Evolutionary conservation across 35 echinoderm and acorn worm species (phyloP).

Genomic region (Ophiothrix spiculata): DNA sequence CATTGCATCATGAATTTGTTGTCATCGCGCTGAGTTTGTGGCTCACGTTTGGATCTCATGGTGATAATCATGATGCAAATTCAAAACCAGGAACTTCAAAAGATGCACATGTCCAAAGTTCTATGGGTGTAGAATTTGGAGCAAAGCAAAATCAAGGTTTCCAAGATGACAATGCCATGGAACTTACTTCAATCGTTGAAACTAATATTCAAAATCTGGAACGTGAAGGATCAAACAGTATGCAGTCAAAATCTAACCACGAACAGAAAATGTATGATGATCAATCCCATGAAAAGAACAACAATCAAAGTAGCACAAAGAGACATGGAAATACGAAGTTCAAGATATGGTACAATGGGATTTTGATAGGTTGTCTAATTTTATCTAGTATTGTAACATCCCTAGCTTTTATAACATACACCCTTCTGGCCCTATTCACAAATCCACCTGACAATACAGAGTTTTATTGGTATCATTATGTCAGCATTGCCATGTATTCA

Average conservation of each 20-base stretch:
- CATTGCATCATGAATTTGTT: background rate
- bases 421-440: background rate
- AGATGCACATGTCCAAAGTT: too few species aligned
- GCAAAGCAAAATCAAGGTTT: too few species aligned
- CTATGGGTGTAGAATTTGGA: too few species aligned
- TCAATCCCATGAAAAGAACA: background rate
- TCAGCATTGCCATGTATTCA: background rate
- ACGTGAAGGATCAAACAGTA: too few species aligned
- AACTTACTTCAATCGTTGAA: too few species aligned
- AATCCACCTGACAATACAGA: background rate
- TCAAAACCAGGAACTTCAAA: too few species aligned
- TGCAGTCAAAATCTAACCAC: background rate
- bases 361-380: background rate
- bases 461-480: background rate
- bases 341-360: background rate
- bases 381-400: background rate
- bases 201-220: too few species aligned
- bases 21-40: background rate
- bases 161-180: too few species aligned
- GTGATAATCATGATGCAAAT: too few species aligned
- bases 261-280: background rate
- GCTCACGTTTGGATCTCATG: too few species aligned
- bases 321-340: background rate
- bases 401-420: background rate
- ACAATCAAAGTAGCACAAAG: background rate